phyloP scores from a whole-genome alignment of 2,113 vertebrate genomes.

The Apistogramma diplotaenia region DNA sequence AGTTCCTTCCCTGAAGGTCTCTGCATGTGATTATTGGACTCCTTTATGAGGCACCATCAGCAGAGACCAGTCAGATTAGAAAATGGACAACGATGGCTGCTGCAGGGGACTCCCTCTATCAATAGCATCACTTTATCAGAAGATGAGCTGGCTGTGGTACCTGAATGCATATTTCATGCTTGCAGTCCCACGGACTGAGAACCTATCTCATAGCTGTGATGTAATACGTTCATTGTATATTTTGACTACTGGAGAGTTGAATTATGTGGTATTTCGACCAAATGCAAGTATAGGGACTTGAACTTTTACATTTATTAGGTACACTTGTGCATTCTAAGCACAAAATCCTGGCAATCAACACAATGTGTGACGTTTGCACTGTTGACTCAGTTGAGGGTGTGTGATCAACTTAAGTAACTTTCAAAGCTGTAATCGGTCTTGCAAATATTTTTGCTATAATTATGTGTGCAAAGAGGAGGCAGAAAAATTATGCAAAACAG shows the following conservation, averaged over 20 bases:
- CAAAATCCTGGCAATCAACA: background rate
- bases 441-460: background rate
- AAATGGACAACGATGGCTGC: slow-evolving; percentile 61
- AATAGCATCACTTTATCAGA: slow-evolving; percentile 52
- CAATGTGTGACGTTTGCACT: background rate
- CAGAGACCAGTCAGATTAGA: slow-evolving; percentile 62
- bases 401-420: background rate
- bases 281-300: background rate
- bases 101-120: slow-evolving; percentile 47
- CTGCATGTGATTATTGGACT: slow-evolving; percentile 72
- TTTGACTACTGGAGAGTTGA: background rate
- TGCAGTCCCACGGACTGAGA: background rate
- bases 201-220: background rate
- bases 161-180: slow-evolving; percentile 53
- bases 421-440: background rate
- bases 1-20: slow-evolving; percentile 62
- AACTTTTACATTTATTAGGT: background rate
- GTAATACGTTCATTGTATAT: background rate
- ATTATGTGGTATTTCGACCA: background rate
- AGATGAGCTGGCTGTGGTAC: slow-evolving; percentile 29
- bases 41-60: slow-evolving; percentile 66
- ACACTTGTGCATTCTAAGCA: background rate
- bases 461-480: background rate
- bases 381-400: background rate
- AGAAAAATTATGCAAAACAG: background rate